These are phyloP conservation scores for Callionymus lyra DNA, from an alignment of 2,113 vertebrate genomes.

Conservation along the genomic window DNA sequence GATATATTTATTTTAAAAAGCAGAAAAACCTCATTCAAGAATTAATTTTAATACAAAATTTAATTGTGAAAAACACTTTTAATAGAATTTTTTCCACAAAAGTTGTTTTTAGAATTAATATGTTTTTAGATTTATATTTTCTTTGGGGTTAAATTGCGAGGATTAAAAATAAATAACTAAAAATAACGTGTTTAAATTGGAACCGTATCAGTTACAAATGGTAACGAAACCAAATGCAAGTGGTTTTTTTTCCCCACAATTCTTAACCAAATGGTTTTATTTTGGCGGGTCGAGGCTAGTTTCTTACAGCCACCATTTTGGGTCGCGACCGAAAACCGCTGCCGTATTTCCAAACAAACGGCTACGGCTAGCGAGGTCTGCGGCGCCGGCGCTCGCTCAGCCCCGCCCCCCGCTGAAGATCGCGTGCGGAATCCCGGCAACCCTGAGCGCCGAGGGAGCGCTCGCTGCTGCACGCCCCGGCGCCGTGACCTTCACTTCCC, in stretches of 20 bases:
- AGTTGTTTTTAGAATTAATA: not conserved
- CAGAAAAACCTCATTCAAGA: not conserved
- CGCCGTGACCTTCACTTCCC: slow-evolving; percentile 43
- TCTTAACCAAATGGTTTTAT: too few relatives aligned
- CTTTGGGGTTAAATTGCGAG: too few relatives aligned
- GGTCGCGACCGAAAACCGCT: too few relatives aligned
- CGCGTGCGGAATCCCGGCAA: slow-evolving; percentile 53
- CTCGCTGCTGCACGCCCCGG: slow-evolving; percentile 30
- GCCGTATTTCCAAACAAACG: not conserved
- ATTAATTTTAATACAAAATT: not conserved
- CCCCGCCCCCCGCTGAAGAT: slow-evolving; percentile 60
- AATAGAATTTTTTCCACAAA: not conserved
- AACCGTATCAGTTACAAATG: too few relatives aligned
- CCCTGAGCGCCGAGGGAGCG: slow-evolving; percentile 36
- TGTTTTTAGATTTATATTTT: not conserved
- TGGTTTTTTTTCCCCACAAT: too few relatives aligned
- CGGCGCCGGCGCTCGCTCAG: slow-evolving; percentile 1
- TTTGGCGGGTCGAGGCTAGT: too few relatives aligned
- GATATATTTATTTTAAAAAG: not conserved
- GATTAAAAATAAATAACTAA: too few relatives aligned
- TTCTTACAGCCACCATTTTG: too few relatives aligned
- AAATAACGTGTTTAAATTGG: too few relatives aligned
- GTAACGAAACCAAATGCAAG: too few relatives aligned
- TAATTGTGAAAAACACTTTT: not conserved
- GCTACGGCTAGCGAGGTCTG: too few relatives aligned